Base-by-base conservation (phyloP, 1,140 invertebrate species). In the Aethina tumida region DNA sequence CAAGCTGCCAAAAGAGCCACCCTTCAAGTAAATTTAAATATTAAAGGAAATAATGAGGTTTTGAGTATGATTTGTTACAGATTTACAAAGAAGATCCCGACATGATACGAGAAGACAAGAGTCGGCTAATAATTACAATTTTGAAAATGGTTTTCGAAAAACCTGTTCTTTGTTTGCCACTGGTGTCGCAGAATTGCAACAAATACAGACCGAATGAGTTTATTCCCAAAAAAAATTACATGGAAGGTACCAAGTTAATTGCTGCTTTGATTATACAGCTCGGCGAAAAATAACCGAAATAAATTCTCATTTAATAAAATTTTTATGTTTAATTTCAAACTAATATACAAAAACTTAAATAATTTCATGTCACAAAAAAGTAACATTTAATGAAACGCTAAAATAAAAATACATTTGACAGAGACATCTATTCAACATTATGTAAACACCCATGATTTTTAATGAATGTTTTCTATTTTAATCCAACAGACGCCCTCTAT, bases 21-120 rank as follows among this genome's bases (percentile, higher is more conserved):
- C 4, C 57, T 59, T 7, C 59, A 62, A 39, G 57, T 58, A 40
- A 35, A 8, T 5, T 8, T 10, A 3, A 27, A 37, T 40, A n/a
- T n/a, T n/a, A n/a, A n/a, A n/a, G n/a, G n/a, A n/a, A n/a, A n/a
- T n/a, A n/a, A n/a, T n/a, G n/a, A n/a, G 13, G n/a, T n/a, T 33
- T 39, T 39, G 10, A 27, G 14, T 27, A 26, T n/a, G n/a, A n/a
- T 29, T 34, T 24, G 31, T 48, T 38, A 10, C 27, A 61, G 56
- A 50, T 59, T 13, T 62, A 60, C 36, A 57, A 58, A 41, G 55
- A 59, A 53, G 53, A 57, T 43, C 57, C 58, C 1, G 56, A 48
- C 36, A 50, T 60, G 46, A 62, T 62, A 8, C 35, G 58, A 22
- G 54, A 59, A 34, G 53, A 59, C 33, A 50, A 45, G 18, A 48